These are phyloP conservation scores for Mesorhabditis belari DNA, from an alignment of 2,888 invertebrate genomes.

Conservation along the genomic window DNA sequence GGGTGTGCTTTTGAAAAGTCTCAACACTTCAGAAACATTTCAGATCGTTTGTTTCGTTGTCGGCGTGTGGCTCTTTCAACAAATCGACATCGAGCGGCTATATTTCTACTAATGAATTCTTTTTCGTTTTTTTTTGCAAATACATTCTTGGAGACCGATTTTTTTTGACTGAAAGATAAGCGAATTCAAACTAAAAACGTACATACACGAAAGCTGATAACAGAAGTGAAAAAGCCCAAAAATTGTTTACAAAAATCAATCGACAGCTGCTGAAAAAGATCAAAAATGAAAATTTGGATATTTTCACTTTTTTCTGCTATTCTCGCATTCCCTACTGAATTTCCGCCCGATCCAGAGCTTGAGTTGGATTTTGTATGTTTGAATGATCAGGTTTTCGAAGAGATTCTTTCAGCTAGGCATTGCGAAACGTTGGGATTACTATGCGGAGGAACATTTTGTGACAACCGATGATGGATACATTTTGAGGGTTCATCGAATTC, in stretches of 20 bases:
- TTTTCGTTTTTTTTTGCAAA: background rate
- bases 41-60: slow-evolving; percentile 28
- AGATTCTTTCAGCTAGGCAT: background rate
- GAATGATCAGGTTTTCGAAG: background rate
- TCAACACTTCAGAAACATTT: slow-evolving; percentile 8
- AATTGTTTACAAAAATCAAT: too few species aligned
- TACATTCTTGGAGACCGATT: background rate
- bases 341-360: background rate
- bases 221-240: too few species aligned
- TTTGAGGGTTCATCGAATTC: background rate
- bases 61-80: slow-evolving; percentile 30
- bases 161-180: too few species aligned
- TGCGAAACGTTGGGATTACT: background rate
- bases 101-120: slow-evolving; percentile 32
- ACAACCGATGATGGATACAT: background rate
- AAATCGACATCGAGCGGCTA: slow-evolving; percentile 43
- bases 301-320: background rate
- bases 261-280: background rate
- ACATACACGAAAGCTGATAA: too few species aligned
- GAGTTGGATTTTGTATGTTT: background rate
- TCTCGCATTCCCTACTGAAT: background rate
- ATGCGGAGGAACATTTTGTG: background rate
- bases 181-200: too few species aligned
- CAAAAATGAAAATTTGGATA: background rate
- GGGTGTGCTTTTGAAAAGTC: background rate